These are phyloP conservation scores for Momotus momota DNA, from an alignment of 2,797 vertebrate species.

Conservation along the genomic window DNA sequence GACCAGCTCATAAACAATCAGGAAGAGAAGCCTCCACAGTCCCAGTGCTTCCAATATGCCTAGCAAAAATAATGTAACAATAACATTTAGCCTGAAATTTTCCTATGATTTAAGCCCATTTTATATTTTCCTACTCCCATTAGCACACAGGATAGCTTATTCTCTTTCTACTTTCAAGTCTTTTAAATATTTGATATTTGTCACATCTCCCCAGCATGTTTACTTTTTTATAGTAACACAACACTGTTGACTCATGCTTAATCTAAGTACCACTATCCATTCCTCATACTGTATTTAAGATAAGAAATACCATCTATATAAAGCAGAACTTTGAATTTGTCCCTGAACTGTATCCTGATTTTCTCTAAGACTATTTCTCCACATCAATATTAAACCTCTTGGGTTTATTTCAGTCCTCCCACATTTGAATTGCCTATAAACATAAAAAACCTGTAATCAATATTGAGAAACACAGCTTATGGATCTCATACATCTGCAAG, in stretches of 20 bases:
- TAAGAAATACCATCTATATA: slow-evolving; percentile 20
- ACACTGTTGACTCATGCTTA: slow-evolving; percentile 15
- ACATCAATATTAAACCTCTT: background rate
- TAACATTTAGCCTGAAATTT: background rate
- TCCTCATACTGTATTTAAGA: background rate
- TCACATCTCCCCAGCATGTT: background rate
- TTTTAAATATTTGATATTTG: slow-evolving; percentile 15
- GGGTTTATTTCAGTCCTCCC: background rate
- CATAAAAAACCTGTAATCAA: slow-evolving; percentile 13
- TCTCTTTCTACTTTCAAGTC: background rate
- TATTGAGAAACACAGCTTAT: background rate
- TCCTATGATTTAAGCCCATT: slow-evolving; percentile 12
- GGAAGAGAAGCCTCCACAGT: background rate
- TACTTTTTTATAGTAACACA: slow-evolving; percentile 20
- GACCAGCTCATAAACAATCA: slow-evolving; percentile 1
- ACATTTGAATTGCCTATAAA: slow-evolving; percentile 11
- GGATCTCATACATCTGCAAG: background rate
- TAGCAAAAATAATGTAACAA: background rate
- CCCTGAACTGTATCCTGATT: background rate
- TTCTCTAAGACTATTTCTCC: slow-evolving; percentile 1
- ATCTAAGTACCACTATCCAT: background rate
- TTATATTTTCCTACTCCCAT: background rate
- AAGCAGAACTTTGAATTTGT: background rate
- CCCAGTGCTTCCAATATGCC: background rate
- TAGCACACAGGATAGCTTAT: background rate